Base-by-base conservation (phyloP, 2,888 invertebrate genomes). In the Parasteatoda lunata region DNA sequence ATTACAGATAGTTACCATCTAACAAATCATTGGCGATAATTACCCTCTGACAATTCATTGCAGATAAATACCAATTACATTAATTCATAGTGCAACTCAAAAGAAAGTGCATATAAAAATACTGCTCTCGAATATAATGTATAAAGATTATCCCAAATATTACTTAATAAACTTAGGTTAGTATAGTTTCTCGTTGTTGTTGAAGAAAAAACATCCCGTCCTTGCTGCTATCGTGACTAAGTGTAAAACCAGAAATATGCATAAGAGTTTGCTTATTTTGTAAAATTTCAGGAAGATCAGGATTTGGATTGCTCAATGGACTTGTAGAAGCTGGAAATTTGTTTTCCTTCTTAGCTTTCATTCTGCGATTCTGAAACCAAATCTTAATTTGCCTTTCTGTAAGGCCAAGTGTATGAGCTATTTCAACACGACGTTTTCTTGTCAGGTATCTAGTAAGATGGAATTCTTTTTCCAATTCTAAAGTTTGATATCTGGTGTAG, bases 311-410 rank as follows among this genome's bases (percentile, higher is more conserved):
- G 49, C 77, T 52, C 52, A 84, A 72, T 13, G 65, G 64, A 65
- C 68, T 79, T 15, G 80, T n/a, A 0, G 77, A 66, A 2, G 71
- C 49, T 52, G 85, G 75, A 30, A 86, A 72, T 52, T 86, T 86
- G 54, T 71, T 84, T 65, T 87, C 86, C 52, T 87, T 87, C 69
- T 87, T 87, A 49, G 81, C 81, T 59, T 87, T 87, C 86, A 87
- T 87, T 1, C 86, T 54, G 3, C 86, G 71, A 64, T 87, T 87
- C 52, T 87, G 86, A 45, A 87, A 87, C 86, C 86, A 87, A 15
- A 87, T 87, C 69, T 87, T 87, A 30, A 87, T 87, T 73, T 87
- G 86, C 15, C 86, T 54, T 49, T 87, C 86, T 7, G 86, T 87
- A 8, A 87, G 77, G 13, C 82, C 81, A 47, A 87, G 59, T 3